Conservation (phyloP, 2,888 invertebrate genomes). For the Epirrhoe alternata region DNA sequence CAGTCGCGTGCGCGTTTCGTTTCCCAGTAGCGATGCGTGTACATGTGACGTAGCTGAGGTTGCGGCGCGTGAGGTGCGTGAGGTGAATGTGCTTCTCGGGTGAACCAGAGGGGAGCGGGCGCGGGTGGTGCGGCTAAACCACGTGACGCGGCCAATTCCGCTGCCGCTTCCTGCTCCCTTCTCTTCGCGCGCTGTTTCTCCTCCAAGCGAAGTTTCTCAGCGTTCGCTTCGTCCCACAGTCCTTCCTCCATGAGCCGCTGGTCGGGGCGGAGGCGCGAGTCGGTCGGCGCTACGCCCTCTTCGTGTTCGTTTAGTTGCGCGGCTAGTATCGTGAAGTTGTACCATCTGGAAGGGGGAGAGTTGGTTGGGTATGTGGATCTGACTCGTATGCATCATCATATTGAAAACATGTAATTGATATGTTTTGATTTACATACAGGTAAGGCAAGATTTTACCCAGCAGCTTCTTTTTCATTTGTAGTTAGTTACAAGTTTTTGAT, state of each 20-base stretch:
- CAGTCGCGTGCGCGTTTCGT: conserved; percentile 95
- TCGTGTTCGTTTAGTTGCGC: conserved; percentile 98
- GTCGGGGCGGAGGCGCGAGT: conserved; percentile 96
- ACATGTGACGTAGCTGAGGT: conserved; percentile 89
- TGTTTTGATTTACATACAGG: too few relatives aligned
- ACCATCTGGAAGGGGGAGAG: conserved; percentile 73
- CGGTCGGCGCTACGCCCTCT: conserved; percentile 96
- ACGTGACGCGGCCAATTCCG: conserved; percentile 88
- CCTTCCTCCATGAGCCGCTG: conserved; percentile 99
- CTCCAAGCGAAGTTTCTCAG: conserved; percentile 92
- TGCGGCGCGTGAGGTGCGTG: conserved; percentile 53
- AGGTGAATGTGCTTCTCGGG: conserved; percentile 90
- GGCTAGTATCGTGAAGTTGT: conserved; percentile 97
- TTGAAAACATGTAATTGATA: too few relatives aligned
- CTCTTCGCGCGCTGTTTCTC: conserved; percentile 96
- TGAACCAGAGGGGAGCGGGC: conserved; percentile 96
- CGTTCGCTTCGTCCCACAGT: conserved; percentile 95
- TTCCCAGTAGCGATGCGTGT: conserved; percentile 96
- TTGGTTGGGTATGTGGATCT: not conserved
- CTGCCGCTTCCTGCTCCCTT: conserved; percentile 91
- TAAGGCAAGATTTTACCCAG: too few relatives aligned
- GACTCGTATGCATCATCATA: too few relatives aligned
- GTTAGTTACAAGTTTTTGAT: too few relatives aligned
- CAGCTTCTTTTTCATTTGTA: too few relatives aligned
- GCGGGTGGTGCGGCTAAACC: conserved; percentile 86